Evolutionary conservation across 2,888 invertebrate species (phyloP).

Genomic region (Plagodis pulveraria): DNA sequence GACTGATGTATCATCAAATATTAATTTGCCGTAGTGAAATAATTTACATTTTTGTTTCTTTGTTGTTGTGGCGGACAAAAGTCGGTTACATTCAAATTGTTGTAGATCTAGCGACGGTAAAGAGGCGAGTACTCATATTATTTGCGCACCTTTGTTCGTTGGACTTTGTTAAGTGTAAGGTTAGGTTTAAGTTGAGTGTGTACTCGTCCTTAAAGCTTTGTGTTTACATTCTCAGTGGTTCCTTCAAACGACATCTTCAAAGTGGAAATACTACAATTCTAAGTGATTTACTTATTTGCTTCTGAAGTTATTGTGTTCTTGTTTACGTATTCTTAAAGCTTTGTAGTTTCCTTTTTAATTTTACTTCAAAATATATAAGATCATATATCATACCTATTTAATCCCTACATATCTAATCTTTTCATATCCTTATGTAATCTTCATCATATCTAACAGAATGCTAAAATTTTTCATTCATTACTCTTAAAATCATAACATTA

Average conservation of each 20-base stretch:
- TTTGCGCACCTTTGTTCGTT: constrained; percentile 73
- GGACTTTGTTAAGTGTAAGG: constrained; percentile 67
- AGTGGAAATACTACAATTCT: background rate
- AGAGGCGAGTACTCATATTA: constrained; percentile 78
- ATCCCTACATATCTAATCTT: constrained; percentile 16
- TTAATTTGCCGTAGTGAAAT: too few species aligned
- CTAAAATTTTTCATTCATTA: too few species aligned
- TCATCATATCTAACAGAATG: constrained; percentile 21
- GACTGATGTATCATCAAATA: too few species aligned
- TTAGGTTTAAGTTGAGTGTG: constrained; percentile 60
- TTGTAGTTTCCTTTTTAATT: background rate
- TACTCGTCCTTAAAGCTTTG: constrained; percentile 63
- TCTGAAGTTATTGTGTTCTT: background rate
- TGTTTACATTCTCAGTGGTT: constrained; percentile 12
- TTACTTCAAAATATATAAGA: background rate
- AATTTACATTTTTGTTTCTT: background rate
- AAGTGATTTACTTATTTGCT: background rate
- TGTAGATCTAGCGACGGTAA: constrained; percentile 60
- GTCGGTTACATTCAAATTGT: constrained; percentile 32
- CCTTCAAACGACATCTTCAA: constrained; percentile 1
- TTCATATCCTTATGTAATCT: constrained; percentile 25
- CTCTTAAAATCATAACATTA: too few species aligned
- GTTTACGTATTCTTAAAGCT: background rate
- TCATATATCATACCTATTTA: background rate
- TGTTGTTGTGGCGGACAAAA: constrained; percentile 39